Base-by-base conservation (phyloP, 2,888 invertebrate species). In the Nephrotoma guestfalica region DNA sequence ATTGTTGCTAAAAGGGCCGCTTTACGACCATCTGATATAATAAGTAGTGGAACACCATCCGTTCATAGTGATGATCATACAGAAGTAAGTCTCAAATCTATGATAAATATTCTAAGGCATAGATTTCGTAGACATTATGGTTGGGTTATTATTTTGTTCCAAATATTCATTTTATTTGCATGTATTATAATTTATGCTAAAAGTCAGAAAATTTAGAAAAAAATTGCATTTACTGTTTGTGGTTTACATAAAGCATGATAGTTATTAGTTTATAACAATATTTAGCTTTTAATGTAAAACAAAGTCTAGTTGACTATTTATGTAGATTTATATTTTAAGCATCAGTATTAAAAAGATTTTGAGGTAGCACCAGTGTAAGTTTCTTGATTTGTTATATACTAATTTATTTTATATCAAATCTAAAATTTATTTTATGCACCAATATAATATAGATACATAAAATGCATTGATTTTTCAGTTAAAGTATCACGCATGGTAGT, bases 1-100 rank as follows among this genome's bases (percentile, higher is more conserved):
- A 96, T 96, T 89, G 96, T 96, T 87, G 94, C 96, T 87, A 95
- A 96, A 88, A 90, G 92, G 30, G 92, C 92, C 83, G 91, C 92
- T 11, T 88, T 92, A 86, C 88, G 92, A 87, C 92, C 92, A 87
- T 85, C 86, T 6, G 88, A 88, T 83, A 15, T 30, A 85, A 40
- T 83, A 30, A 71, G 90, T 86, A 41, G 88, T 87, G 18, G 51
- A 18, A 51, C 41, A 9, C 18, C 83, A 41, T 41, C 71, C 15
- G 57, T 40, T 41, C 11, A 43, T 30, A 42, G 41, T 15, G 41
- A 51, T 15, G 13, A 84, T 41, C 88, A 88, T 87, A 87, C 88
- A 87, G 88, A 88, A 86, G 88, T 88, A 88, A 88, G 88, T 88
- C 87, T 86, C 15, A 85, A 86, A 83, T 86, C 87, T 87, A 86